phyloP scores from a whole-genome alignment of 2,797 vertebrate species.

The Amazona ochrocephala region DNA sequence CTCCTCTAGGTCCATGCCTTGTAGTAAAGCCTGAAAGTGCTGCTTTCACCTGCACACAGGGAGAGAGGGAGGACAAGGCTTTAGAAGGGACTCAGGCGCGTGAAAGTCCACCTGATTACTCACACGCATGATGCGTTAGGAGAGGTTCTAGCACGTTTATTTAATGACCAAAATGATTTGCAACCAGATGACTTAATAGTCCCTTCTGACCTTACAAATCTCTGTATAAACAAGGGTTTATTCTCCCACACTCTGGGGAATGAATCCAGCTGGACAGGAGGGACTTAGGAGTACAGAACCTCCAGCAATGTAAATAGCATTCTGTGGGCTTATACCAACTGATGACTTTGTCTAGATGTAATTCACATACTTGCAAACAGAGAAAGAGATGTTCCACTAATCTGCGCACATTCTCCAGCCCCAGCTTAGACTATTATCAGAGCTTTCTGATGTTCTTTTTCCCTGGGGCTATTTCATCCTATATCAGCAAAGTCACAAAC shows the following conservation, averaged over 20 bases:
- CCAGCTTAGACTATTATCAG: not conserved
- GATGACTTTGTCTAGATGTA: not conserved
- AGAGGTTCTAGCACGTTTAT: not conserved
- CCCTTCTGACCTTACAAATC: constrained; percentile 35
- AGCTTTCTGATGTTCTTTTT: not conserved
- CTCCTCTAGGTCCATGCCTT: not conserved
- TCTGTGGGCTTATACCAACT: not conserved
- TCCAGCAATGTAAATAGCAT: not conserved
- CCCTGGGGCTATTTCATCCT: not conserved
- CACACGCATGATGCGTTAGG: not conserved
- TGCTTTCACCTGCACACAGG: not conserved
- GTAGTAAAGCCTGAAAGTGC: not conserved
- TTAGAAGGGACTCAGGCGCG: not conserved
- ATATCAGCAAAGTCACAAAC: not conserved
- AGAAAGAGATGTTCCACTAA: not conserved
- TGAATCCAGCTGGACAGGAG: constrained; percentile 20
- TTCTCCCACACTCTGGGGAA: constrained; percentile 25
- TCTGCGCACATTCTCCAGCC: not conserved
- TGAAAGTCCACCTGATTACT: not conserved
- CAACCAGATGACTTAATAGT: constrained; percentile 29
- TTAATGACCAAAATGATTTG: not conserved
- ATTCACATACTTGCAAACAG: not conserved
- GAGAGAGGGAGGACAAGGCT: not conserved
- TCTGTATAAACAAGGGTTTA: constrained; percentile 42
- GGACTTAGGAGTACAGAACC: not conserved